These are phyloP conservation scores for Plectropomus leopardus DNA, from an alignment of 2,113 vertebrate genomes.

Conservation along the genomic window DNA sequence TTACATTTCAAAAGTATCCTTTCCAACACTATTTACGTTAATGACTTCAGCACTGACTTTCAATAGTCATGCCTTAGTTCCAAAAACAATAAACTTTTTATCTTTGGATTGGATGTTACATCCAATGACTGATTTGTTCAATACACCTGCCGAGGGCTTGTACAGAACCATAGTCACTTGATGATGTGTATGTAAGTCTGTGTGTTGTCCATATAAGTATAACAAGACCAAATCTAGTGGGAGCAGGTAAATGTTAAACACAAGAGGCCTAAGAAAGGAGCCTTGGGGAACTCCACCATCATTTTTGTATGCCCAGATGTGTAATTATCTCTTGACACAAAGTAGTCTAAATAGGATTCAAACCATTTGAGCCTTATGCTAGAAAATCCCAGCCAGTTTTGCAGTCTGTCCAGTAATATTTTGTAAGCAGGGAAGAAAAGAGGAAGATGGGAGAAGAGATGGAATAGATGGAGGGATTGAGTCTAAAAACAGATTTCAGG, in stretches of 20 bases:
- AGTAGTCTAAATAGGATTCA: neutral
- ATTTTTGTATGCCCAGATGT: neutral
- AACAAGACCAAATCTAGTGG: neutral
- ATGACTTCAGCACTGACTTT: too few relatives aligned
- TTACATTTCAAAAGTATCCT: too few relatives aligned
- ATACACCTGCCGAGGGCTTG: neutral
- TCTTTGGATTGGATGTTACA: neutral
- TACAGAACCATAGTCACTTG: neutral
- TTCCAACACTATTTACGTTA: too few relatives aligned
- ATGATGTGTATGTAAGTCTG: neutral
- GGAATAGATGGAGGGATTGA: neutral
- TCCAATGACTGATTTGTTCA: neutral
- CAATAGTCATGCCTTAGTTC: too few relatives aligned
- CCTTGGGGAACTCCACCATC: neutral
- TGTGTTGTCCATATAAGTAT: neutral
- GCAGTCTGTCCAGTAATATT: neutral
- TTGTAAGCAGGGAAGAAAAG: neutral
- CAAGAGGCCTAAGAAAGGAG: neutral
- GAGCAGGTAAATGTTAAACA: neutral
- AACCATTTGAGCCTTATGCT: neutral
- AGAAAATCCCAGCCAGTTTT: neutral
- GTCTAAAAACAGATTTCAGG: conserved; percentile 32
- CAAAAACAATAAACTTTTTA: too few relatives aligned
- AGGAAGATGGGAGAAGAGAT: neutral
- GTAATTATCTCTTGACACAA: neutral